A percentile compares a stretch with the other conserved stretches of the same genome.
phyloP scores from a whole-genome alignment of 2,888 invertebrate genomes.

The Acleris laterana region DNA sequence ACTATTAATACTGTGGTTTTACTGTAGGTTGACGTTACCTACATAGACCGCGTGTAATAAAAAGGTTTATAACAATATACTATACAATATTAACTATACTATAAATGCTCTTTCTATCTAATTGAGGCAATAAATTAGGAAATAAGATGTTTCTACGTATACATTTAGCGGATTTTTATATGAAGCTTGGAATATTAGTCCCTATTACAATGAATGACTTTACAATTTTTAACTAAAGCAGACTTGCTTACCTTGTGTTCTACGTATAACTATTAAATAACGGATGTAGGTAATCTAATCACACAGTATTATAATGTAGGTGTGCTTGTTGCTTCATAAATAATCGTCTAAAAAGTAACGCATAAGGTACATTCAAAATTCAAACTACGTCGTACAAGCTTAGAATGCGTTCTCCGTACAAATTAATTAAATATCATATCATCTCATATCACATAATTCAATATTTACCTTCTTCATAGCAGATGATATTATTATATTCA shows the following conservation, averaged over 20 bases:
- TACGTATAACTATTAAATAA: conserved; percentile 47
- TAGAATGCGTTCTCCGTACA: conserved; percentile 64
- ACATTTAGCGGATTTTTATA: conserved; percentile 62
- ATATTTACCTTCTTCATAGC: conserved; percentile 30
- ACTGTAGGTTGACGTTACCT: neutral
- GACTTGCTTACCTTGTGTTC: conserved; percentile 59
- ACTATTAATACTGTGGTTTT: too few species aligned
- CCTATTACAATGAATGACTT: conserved; percentile 46
- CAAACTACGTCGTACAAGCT: conserved; percentile 40
- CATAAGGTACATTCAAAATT: conserved; percentile 25
- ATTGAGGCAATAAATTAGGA: conserved; percentile 72
- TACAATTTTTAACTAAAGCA: conserved; percentile 53
- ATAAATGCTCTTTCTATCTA: conserved; percentile 54
- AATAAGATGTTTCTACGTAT: conserved; percentile 58
- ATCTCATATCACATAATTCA: conserved; percentile 66
- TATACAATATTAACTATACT: conserved; percentile 51
- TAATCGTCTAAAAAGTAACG: conserved; percentile 14
- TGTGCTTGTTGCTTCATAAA: conserved; percentile 21
- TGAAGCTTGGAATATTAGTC: conserved; percentile 55
- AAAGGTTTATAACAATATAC: conserved; percentile 43
- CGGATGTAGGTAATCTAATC: conserved; percentile 39
- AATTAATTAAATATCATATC: conserved; percentile 80
- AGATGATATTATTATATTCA: conserved; percentile 4
- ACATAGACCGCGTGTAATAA: conserved; percentile 10
- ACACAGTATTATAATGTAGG: conserved; percentile 55